phyloP scores from a whole-genome alignment of 1,140 invertebrate genomes.

The Grapholita molesta region DNA sequence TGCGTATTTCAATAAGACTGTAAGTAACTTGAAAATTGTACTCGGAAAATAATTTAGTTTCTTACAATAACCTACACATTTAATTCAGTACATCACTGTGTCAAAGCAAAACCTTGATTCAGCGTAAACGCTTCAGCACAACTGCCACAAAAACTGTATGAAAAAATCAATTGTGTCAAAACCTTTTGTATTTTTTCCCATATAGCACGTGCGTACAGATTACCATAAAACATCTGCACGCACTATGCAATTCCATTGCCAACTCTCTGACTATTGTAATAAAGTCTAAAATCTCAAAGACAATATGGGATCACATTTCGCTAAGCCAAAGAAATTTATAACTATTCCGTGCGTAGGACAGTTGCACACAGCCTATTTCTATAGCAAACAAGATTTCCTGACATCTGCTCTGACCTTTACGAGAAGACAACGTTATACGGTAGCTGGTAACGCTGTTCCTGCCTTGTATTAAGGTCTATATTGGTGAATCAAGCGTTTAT shows the following conservation, averaged over 20 bases:
- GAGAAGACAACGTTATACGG: neutral
- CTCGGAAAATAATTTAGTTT: too few relatives aligned
- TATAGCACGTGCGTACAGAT: neutral
- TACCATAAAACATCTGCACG: neutral
- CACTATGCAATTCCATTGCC: neutral
- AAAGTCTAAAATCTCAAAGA: neutral
- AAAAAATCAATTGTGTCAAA: neutral
- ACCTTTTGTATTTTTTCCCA: neutral
- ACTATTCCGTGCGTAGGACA: neutral
- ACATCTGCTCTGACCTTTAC: slow-evolving; percentile 1
- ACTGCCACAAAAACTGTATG: neutral
- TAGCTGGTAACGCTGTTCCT: neutral
- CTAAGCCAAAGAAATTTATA: too few relatives aligned
- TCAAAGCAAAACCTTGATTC: neutral
- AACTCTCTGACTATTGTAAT: neutral
- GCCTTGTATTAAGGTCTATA: neutral
- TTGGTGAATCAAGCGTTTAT: neutral
- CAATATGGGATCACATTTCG: neutral
- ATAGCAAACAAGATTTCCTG: neutral
- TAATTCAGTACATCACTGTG: too few relatives aligned
- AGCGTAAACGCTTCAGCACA: neutral
- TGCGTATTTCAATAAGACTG: too few relatives aligned
- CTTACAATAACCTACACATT: too few relatives aligned
- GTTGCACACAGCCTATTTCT: neutral
- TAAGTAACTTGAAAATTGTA: neutral